phyloP scores from a whole-genome alignment of 1,140 invertebrate species.

The Augochlora pura region DNA sequence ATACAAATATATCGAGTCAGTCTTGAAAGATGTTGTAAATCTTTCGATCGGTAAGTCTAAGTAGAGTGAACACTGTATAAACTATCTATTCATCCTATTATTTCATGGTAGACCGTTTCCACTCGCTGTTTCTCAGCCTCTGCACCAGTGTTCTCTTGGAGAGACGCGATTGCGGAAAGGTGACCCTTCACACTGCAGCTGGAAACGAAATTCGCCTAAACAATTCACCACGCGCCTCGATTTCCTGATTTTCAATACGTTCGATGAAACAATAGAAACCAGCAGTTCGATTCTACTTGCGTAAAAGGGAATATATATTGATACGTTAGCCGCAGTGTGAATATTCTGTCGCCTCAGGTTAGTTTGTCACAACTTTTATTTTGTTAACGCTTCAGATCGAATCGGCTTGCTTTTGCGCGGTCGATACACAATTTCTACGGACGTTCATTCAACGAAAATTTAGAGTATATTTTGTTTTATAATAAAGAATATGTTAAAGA shows the following conservation, averaged over 20 bases:
- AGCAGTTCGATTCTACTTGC: neutral
- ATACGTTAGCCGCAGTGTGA: constrained; percentile 69
- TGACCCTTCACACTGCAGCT: constrained; percentile 72
- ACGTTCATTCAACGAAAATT: neutral
- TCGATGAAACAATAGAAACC: neutral
- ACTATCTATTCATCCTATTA: neutral
- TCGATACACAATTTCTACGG: neutral
- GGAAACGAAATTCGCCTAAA: constrained; percentile 11
- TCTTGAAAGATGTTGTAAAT: neutral
- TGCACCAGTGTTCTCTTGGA: constrained; percentile 69
- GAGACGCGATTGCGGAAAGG: constrained; percentile 68
- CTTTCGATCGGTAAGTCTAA: constrained; percentile 17
- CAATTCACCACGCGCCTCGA: too few relatives aligned
- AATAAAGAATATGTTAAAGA: neutral
- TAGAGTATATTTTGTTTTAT: neutral
- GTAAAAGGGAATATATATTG: neutral
- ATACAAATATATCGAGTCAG: constrained; percentile 5
- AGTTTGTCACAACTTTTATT: constrained; percentile 76
- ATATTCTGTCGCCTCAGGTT: constrained; percentile 78
- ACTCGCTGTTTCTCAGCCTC: constrained; percentile 59
- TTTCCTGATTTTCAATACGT: neutral
- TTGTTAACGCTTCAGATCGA: constrained; percentile 66
- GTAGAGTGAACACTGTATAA: neutral
- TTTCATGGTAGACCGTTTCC: constrained; percentile 61
- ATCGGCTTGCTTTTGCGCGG: constrained; percentile 48